Base-by-base conservation (phyloP, 2,888 invertebrate genomes). In the Ochlodes sylvanus region DNA sequence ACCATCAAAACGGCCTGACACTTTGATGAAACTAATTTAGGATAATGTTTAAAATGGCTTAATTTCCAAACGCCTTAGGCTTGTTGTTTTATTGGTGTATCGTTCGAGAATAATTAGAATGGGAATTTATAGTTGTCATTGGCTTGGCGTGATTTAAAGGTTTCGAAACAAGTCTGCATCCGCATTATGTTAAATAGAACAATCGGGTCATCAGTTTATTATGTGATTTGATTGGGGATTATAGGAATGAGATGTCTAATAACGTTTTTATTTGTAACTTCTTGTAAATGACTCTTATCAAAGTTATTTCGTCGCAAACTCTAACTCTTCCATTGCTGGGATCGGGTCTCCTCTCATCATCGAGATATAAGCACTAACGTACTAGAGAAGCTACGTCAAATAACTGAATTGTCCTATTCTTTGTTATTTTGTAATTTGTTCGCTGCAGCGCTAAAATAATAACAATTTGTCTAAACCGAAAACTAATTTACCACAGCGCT, bases 121-220 rank as follows among this genome's bases (percentile, higher is more conserved):
- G 75, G 78, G 83, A 88, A 92, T 92, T 92, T 92, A 92, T 92
- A 80, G 91, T 85, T 88, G 90, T 88, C 89, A 87, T 87, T 83
- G 83, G 77, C 58, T 76, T 73, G 75, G 72, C 76, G 81, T 87
- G 87, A 90, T 89, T 91, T 89, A 88, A 76, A 76, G 78, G 76
- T 71, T 71, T 70, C 69, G 15, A 47, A 70, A 62, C 70, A 76
- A 71, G 72, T 70, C 72, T 63, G 75, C 79, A 77, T 86, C 85
- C 81, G 80, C 78, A 81, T 85, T 86, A 84, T 84, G 83, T 83
- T 76, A 80, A 27, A 84, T 80, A 79, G 56, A 56, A 42, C 71
- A 66, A 52, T 54, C 42, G 54, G 38, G 21, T 52, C 50, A 58
- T 41, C n/a, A 19, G 38, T 58, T 50, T 41, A 15, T 38, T 50